Evolutionary conservation across 2,113 vertebrate species (phyloP), one percentile per base, ranked within the genome.

Genomic region (Laticauda colubrina): DNA sequence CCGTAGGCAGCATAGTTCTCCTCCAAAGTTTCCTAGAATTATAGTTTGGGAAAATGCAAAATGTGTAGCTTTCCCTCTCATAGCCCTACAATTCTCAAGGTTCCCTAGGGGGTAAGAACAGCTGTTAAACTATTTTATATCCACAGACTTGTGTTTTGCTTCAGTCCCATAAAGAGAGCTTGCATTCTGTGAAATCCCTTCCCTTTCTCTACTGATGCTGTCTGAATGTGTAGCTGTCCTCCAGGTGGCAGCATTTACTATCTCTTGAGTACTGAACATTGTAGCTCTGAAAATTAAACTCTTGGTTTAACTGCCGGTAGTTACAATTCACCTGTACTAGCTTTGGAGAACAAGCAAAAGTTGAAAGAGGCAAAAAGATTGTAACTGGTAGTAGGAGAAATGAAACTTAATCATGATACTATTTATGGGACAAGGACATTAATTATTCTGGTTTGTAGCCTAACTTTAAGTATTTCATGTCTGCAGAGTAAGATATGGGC

Each of bases 231-330:
- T 0, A 18, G 0, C 34, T 6, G 57, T 92, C 93, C 96, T 93
- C 95, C 94, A 95, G 96, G 29, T 96, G 95, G 95, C 96, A 93
- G 93, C 95, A 92, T 91, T 88, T 88, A 89, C 93, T 90, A 86
- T 86, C 15, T 85, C 34, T 94, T 94, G 85, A 45, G 57, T 34
- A 69, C 24, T 29, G 5, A 26, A n/a, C 3, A 1, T 18, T 5
- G 2, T 11, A 10, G 15, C 1, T 69, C 89, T 10, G 81, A 61
- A 45, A 51, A 3, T 29, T 87, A 55, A 15, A 8, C 48, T 24
- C 39, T 87, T 15, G 21, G 61, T 61, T n/a, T 21, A 59, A 15
- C 5, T 5, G 1, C 4, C 48, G n/a, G 14, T 3, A 85, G 9
- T 5, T 9, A 0, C 6, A 57, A 85, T 11, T 5, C 45, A 61